Conservation (phyloP, 2,888 invertebrate species). For the Orthonychiurus folsomi region DNA sequence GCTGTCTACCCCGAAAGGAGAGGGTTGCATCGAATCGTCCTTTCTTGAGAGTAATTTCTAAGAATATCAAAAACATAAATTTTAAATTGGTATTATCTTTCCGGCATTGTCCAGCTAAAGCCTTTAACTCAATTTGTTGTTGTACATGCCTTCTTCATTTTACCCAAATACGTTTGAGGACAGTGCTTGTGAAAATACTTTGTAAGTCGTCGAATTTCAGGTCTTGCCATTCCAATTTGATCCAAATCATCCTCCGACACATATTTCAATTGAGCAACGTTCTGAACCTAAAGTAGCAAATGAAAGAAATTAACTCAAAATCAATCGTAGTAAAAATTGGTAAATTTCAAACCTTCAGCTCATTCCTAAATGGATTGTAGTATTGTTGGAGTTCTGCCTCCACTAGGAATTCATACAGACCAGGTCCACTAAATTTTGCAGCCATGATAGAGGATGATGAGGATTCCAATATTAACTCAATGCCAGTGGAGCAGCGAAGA, state of each 20-base stretch:
- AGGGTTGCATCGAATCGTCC: slow-evolving; percentile 44
- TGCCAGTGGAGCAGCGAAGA: no score
- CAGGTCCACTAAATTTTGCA: slow-evolving; percentile 49
- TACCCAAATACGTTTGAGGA: slow-evolving; percentile 84
- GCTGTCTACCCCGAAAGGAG: no score
- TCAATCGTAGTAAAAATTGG: background rate
- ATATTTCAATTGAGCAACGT: slow-evolving; percentile 83
- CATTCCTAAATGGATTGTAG: slow-evolving; percentile 64
- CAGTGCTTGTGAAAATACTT: slow-evolving; percentile 90
- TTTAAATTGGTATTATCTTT: background rate
- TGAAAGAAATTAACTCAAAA: slow-evolving; percentile 13
- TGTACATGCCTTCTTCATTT: slow-evolving; percentile 66
- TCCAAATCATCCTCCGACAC: slow-evolving; percentile 84
- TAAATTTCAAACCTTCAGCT: slow-evolving; percentile 59
- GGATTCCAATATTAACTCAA: no score
- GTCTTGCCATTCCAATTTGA: slow-evolving; percentile 85
- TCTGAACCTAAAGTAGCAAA: slow-evolving; percentile 52
- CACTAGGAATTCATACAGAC: slow-evolving; percentile 78
- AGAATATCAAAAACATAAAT: slow-evolving; percentile 11
- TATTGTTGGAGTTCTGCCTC: slow-evolving; percentile 93
- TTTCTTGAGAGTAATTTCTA: slow-evolving; percentile 56
- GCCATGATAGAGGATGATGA: no score
- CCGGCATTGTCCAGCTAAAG: background rate
- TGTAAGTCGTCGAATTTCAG: slow-evolving; percentile 86
- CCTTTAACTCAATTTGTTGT: background rate